phyloP scores from a whole-genome alignment of 2,797 vertebrate genomes.

The Bryconaethiops microstoma region DNA sequence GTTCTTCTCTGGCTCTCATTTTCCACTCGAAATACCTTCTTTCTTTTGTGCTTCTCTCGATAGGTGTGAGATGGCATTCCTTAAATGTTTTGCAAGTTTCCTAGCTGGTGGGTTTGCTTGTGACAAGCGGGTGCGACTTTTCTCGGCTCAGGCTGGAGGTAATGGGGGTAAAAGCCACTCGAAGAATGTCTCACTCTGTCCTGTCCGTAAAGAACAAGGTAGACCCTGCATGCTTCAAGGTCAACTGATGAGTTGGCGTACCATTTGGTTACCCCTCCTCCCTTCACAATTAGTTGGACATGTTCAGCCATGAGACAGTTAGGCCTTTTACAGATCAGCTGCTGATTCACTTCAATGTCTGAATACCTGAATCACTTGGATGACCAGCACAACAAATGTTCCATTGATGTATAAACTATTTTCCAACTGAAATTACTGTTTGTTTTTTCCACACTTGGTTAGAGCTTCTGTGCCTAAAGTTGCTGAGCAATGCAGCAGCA shows the following conservation, averaged over 20 bases:
- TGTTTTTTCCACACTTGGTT: slow-evolving; percentile 47
- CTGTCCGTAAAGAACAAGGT: slow-evolving; percentile 51
- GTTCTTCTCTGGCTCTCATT: slow-evolving; percentile 47
- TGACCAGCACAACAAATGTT: background rate
- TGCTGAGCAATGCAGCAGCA: slow-evolving; percentile 50
- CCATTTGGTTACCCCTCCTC: slow-evolving; percentile 32
- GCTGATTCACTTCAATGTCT: background rate
- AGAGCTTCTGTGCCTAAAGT: slow-evolving; percentile 62
- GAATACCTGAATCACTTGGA: background rate
- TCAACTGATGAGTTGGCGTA: slow-evolving; percentile 40
- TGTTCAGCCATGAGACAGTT: background rate
- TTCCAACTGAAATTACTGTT: background rate
- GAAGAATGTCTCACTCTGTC: slow-evolving; percentile 55
- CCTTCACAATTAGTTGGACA: background rate
- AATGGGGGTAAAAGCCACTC: slow-evolving; percentile 12
- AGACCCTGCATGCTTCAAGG: slow-evolving; percentile 53
- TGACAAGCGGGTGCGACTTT: slow-evolving; percentile 69
- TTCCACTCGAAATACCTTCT: slow-evolving; percentile 68
- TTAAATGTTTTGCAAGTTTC: slow-evolving; percentile 69
- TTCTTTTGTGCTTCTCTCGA: slow-evolving; percentile 49
- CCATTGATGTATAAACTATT: background rate
- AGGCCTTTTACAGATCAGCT: background rate
- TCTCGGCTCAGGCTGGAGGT: slow-evolving; percentile 58
- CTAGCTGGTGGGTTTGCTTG: slow-evolving; percentile 66
- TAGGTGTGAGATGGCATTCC: slow-evolving; percentile 67